phyloP scores from a whole-genome alignment of 2,113 vertebrate genomes.

The Corynorhinus townsendii region DNA sequence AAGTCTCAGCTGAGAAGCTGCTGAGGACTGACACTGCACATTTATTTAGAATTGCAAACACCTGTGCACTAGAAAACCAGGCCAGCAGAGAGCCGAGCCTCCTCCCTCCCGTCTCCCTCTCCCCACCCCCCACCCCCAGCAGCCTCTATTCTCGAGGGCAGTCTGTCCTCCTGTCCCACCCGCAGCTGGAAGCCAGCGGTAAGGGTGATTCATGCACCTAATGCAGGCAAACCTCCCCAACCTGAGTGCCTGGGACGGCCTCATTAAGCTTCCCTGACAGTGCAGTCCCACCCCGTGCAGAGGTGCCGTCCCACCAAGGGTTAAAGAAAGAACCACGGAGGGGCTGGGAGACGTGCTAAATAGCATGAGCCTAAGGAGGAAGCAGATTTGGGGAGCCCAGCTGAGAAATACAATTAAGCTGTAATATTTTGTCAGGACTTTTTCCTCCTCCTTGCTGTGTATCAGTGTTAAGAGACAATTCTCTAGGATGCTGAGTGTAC shows the following conservation, averaged over 20 bases:
- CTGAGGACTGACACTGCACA: conserved; percentile 57
- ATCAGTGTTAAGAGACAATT: conserved; percentile 69
- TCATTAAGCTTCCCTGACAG: neutral
- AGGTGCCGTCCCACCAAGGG: conserved; percentile 23
- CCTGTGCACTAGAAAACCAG: conserved; percentile 67
- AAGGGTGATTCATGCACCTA: neutral
- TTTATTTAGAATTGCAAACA: conserved; percentile 67
- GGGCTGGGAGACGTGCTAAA: conserved; percentile 63
- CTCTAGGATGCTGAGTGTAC: conserved; percentile 25
- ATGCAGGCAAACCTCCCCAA: neutral
- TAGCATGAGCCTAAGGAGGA: conserved; percentile 67
- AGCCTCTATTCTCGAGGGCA: neutral
- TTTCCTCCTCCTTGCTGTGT: conserved; percentile 57
- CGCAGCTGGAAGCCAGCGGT: neutral
- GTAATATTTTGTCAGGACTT: conserved; percentile 70
- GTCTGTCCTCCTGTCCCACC: neutral
- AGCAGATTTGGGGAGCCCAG: conserved; percentile 69
- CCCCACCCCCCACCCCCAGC: neutral
- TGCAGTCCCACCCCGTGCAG: neutral
- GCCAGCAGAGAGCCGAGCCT: conserved; percentile 39
- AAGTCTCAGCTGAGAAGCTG: conserved; percentile 51
- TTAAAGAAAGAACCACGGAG: conserved; percentile 69
- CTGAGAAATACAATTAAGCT: conserved; percentile 74
- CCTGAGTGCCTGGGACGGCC: neutral
- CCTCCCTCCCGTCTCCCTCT: accelerated